These are phyloP conservation scores for Sebastes nivosus DNA, from an alignment of 2,797 vertebrate genomes.

Conservation along the genomic window DNA sequence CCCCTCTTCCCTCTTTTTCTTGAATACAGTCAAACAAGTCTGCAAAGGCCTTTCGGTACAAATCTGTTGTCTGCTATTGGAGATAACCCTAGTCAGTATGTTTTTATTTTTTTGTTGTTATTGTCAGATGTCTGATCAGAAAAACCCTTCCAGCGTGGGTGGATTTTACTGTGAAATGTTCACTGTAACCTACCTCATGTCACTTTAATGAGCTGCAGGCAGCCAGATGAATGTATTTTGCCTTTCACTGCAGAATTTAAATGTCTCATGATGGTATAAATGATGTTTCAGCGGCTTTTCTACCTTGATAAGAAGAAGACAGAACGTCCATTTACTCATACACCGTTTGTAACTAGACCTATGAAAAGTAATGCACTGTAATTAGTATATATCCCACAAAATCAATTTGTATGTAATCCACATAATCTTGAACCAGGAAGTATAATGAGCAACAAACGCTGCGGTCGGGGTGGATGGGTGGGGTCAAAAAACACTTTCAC, in stretches of 20 bases:
- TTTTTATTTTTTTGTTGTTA: neutral
- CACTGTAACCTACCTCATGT: neutral
- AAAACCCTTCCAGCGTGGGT: neutral
- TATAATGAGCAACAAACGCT: too few relatives aligned
- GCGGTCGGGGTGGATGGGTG: too few relatives aligned
- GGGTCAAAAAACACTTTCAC: too few relatives aligned
- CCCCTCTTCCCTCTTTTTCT: neutral
- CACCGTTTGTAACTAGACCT: too few relatives aligned
- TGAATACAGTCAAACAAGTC: neutral
- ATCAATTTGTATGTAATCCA: too few relatives aligned
- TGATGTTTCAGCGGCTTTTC: neutral
- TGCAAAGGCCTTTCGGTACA: neutral
- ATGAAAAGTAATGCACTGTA: too few relatives aligned
- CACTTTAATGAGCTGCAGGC: neutral
- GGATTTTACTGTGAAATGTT: constrained; percentile 12
- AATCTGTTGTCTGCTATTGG: neutral
- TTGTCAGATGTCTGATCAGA: constrained; percentile 8
- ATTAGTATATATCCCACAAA: too few relatives aligned
- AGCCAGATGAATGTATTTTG: neutral
- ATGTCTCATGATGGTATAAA: neutral
- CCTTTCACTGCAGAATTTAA: neutral
- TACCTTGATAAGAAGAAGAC: neutral
- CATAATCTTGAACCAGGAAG: too few relatives aligned
- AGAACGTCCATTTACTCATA: neutral
- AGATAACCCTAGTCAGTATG: neutral